These are phyloP conservation scores for Drosophila leonis DNA, from an alignment of 2,888 invertebrate genomes.

Conservation along the genomic window DNA sequence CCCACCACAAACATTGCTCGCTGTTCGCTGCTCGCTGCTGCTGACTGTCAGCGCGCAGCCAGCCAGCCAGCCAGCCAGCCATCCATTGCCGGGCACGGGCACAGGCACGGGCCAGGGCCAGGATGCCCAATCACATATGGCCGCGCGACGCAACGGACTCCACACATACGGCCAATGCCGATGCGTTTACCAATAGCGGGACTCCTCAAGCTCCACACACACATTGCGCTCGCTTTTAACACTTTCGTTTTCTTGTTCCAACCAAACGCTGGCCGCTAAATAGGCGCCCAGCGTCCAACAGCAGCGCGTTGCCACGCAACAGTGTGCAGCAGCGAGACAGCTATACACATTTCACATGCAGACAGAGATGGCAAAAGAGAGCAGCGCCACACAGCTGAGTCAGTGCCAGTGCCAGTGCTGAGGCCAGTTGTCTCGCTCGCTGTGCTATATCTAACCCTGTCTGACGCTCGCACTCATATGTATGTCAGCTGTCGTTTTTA, in stretches of 20 bases:
- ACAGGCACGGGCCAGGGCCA: slow-evolving; percentile 46
- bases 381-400: slow-evolving; percentile 14
- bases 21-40: not conserved
- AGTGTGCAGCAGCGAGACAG: slow-evolving; percentile 8
- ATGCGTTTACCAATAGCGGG: slow-evolving; percentile 34
- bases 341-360: not conserved
- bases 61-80: too few species aligned
- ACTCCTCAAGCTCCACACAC: slow-evolving; percentile 50
- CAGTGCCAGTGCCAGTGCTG: not conserved
- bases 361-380: slow-evolving; percentile 13
- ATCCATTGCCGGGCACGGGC: slow-evolving; percentile 42
- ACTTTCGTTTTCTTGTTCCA: slow-evolving; percentile 86
- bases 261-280: slow-evolving; percentile 85
- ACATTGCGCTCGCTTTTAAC: slow-evolving; percentile 61
- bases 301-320: slow-evolving; percentile 53
- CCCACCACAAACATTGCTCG: not conserved
- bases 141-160: slow-evolving; percentile 55
- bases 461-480: not conserved
- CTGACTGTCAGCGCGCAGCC: slow-evolving; percentile 8
- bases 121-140: slow-evolving; percentile 72
- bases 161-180: slow-evolving; percentile 64
- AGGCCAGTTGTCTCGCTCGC: slow-evolving; percentile 10
- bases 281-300: slow-evolving; percentile 81
- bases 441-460: not conserved
- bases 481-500: not conserved